A percentile compares a stretch with the other conserved stretches of the same genome.
These are phyloP conservation scores for Pseudomyrmex gracilis DNA, from an alignment of 1,140 invertebrate genomes.

Conservation along the genomic window DNA sequence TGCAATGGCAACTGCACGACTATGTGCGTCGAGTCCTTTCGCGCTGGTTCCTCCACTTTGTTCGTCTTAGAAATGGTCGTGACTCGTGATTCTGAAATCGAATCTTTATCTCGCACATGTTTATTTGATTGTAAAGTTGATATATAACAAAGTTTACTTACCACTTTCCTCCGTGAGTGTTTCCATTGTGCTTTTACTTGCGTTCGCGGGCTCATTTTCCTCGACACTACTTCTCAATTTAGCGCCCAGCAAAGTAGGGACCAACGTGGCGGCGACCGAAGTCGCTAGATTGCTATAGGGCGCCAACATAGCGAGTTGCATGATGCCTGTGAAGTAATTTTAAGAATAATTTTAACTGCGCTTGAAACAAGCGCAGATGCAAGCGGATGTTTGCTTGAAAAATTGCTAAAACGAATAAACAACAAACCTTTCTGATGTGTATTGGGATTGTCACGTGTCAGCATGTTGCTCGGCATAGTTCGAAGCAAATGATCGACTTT, in stretches of 20 bases:
- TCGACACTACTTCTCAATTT: constrained; percentile 82
- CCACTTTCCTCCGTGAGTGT: not conserved
- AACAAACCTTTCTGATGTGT: constrained; percentile 84
- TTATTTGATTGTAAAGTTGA: not conserved
- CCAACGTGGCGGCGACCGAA: constrained; percentile 86
- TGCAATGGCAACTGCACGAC: constrained; percentile 27
- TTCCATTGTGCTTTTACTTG: constrained; percentile 30
- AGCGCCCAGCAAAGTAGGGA: constrained; percentile 86
- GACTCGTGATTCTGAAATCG: constrained; percentile 26
- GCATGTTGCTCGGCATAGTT: constrained; percentile 83
- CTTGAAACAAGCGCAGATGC: not conserved
- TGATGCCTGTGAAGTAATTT: constrained; percentile 85
- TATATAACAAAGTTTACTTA: not conserved
- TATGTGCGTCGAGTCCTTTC: constrained; percentile 12
- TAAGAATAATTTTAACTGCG: not conserved
- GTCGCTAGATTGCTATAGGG: constrained; percentile 87
- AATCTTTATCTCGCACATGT: not conserved
- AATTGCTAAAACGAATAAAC: not conserved
- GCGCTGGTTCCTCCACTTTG: constrained; percentile 15
- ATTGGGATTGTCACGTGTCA: constrained; percentile 83
- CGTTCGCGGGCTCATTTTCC: constrained; percentile 80
- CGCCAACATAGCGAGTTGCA: constrained; percentile 87
- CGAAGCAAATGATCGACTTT: constrained; percentile 84
- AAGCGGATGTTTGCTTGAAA: not conserved
- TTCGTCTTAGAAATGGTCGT: constrained; percentile 1